Evolutionary conservation across 1,140 invertebrate species (phyloP), one percentile per base, ranked within the genome.

Genomic region (Glossosoma conforme): DNA sequence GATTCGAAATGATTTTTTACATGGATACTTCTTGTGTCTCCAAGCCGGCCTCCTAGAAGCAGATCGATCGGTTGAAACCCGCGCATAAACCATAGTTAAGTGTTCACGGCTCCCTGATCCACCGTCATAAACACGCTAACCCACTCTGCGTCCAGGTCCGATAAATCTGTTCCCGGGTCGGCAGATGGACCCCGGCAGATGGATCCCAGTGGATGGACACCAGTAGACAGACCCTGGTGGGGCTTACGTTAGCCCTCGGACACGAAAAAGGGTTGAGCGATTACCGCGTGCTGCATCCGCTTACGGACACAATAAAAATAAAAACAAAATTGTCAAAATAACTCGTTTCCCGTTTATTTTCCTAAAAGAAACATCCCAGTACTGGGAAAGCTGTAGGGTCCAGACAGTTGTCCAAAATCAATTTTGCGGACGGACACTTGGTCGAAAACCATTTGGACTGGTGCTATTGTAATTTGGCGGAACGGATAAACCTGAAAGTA

Each of bases 81-180:
- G 22, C 51, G 28, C 52, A 48, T 54, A 54, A 54, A 48, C 19
- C 52, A 48, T 25, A 30, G 14, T 53, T 40, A 47, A 56, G 47
- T 50, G 35, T 44, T 50, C 47, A 36, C 21, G 18, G 43, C 19
- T 14, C 14, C 52, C 44, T 48, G 52, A 44, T 47, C 28, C 44
- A 36, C 50, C 55, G 46, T 45, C 50, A 48, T 57, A 57, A 57
- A 57, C 50, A 52, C 44, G 44, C 40, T 51, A 42, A 47, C 37
- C 44, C 40, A 44, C 45, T 38, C 36, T 28, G 52, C 15, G 17
- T 13, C 25, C 28, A 32, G 30, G 19, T 32, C 40, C 42, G 20
- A 54, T 54, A 54, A 54, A 49, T 55, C 53, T 50, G 47, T 15
- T 8, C 38, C 30, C n/a, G 25, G 25, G 32, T 11, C 3, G 32